These are phyloP conservation scores for Thymallus thymallus DNA, from an alignment of 2,113 vertebrate genomes.

Conservation along the genomic window DNA sequence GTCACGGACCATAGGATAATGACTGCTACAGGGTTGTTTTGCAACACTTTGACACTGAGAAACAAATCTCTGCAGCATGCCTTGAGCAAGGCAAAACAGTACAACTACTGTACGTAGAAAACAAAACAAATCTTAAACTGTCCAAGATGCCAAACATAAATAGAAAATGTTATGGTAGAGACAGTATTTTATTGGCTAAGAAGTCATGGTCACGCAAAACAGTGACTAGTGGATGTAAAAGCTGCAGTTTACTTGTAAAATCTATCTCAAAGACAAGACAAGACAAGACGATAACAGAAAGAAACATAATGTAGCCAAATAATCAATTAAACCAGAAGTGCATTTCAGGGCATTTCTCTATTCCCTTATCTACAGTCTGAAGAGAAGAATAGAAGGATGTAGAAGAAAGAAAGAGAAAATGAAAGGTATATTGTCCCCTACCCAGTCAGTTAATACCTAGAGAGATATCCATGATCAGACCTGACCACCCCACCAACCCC, in stretches of 20 bases:
- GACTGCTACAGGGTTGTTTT: constrained; percentile 66
- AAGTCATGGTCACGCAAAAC: neutral
- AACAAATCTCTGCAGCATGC: constrained; percentile 46
- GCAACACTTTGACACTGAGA: constrained; percentile 62
- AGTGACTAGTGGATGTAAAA: neutral
- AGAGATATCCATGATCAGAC: constrained; percentile 10
- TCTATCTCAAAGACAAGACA: neutral
- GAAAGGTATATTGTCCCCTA: constrained; percentile 11
- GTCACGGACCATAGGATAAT: constrained; percentile 60
- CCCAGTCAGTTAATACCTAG: neutral
- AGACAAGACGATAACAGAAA: constrained; percentile 1
- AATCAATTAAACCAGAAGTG: neutral
- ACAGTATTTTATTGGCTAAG: neutral
- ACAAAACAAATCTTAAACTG: neutral
- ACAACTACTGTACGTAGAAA: too few species aligned
- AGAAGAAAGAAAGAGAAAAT: neutral
- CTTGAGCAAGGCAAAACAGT: constrained; percentile 19
- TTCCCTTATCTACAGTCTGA: neutral
- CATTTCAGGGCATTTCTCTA: neutral
- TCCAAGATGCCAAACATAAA: neutral
- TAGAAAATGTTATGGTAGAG: neutral
- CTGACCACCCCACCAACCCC: neutral
- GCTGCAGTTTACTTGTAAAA: neutral
- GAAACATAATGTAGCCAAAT: neutral
- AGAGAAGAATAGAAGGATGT: neutral